These are phyloP conservation scores for Phortica variegata DNA, from an alignment of 1,140 invertebrate genomes.

Conservation along the genomic window DNA sequence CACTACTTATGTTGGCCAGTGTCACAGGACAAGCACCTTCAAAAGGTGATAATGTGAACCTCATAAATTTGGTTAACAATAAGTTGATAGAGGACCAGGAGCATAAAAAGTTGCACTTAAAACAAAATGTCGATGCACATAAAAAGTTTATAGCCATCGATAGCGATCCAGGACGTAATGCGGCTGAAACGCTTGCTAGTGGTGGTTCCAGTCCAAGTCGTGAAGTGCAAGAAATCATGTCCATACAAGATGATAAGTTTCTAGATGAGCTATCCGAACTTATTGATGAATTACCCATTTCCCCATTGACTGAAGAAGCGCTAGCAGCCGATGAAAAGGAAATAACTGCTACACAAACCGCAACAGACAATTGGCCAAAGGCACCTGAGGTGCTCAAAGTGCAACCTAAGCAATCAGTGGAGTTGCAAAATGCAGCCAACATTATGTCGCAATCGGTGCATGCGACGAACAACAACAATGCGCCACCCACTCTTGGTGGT, in stretches of 20 bases:
- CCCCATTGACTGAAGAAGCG: too few species aligned
- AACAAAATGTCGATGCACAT: conserved; percentile 36
- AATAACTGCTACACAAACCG: background rate
- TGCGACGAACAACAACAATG: conserved; percentile 36
- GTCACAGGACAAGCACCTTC: conserved; percentile 28
- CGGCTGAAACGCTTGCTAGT: conserved; percentile 54
- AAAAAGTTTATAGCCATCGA: conserved; percentile 50
- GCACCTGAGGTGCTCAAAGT: conserved; percentile 20
- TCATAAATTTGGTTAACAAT: conserved; percentile 51
- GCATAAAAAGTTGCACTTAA: conserved; percentile 41
- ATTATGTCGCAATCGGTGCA: conserved; percentile 48
- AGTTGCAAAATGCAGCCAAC: conserved; percentile 48
- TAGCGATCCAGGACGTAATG: conserved; percentile 41
- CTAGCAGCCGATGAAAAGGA: conserved; percentile 16
- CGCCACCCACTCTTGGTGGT: conserved; percentile 29
- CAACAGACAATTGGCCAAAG: conserved; percentile 27
- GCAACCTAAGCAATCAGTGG: conserved; percentile 37
- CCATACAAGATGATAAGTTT: conserved; percentile 59
- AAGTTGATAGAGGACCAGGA: conserved; percentile 48
- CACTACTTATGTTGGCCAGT: conserved; percentile 49
- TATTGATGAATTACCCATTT: too few species aligned
- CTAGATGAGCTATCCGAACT: too few species aligned
- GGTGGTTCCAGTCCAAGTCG: conserved; percentile 81
- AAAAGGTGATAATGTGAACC: conserved; percentile 25
- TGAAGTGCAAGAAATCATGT: conserved; percentile 79